Evolutionary conservation across 1,140 invertebrate genomes (phyloP).

Genomic region (Heliconius eleuchia): DNA sequence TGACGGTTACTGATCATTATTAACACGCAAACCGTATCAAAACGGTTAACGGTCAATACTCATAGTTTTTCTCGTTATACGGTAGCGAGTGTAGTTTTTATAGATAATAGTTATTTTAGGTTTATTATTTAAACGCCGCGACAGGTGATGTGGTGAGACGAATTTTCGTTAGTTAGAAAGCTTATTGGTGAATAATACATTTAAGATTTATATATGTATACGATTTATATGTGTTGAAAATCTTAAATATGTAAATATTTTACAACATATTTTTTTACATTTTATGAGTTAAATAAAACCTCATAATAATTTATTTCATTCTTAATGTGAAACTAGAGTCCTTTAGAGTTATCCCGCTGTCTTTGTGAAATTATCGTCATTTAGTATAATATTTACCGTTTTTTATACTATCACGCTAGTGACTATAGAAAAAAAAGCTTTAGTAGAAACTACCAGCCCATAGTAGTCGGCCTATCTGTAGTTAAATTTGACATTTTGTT

Average conservation of each 20-base stretch:
- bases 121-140: neutral
- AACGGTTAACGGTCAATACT: conserved; percentile 19
- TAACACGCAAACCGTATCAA: conserved; percentile 20
- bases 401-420: neutral
- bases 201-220: too few species aligned
- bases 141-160: conserved; percentile 2
- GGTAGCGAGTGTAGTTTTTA: conserved; percentile 8
- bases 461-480: conserved; percentile 19
- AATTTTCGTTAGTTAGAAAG: neutral
- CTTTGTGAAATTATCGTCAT: neutral
- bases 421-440: neutral
- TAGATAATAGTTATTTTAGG: neutral
- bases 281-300: too few species aligned
- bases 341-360: too few species aligned
- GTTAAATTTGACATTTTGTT: conserved; percentile 39
- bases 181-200: neutral
- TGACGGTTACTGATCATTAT: conserved; percentile 14
- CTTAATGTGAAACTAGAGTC: too few species aligned
- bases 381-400: too few species aligned
- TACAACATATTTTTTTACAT: too few species aligned
- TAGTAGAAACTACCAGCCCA: neutral
- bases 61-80: neutral
- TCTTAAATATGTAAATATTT: too few species aligned
- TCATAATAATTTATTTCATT: too few species aligned
- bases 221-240: too few species aligned